These are phyloP conservation scores for Sceloporus undulatus DNA, from an alignment of 2,113 vertebrate genomes.

Conservation along the genomic window DNA sequence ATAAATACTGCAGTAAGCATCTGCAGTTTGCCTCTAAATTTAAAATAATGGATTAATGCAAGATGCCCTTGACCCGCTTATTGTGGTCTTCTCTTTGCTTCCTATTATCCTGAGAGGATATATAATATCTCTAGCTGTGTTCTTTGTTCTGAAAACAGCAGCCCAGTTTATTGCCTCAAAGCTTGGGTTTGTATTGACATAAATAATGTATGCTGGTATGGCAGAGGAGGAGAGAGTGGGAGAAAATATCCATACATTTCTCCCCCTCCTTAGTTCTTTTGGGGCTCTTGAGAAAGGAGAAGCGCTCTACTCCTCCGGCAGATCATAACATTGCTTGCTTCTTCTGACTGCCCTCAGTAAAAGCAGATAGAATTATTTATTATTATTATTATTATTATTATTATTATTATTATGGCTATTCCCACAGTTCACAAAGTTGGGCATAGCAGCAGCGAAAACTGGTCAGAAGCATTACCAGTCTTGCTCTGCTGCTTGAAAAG, in stretches of 20 bases:
- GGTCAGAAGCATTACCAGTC: background rate
- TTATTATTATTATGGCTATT: constrained; percentile 31
- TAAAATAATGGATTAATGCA: constrained; percentile 32
- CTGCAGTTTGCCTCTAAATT: constrained; percentile 24
- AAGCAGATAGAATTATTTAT: too few relatives aligned
- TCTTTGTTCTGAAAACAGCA: constrained; percentile 5
- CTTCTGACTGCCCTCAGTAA: background rate
- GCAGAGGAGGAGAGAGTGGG: background rate
- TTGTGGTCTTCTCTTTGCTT: background rate
- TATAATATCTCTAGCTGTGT: constrained; percentile 7
- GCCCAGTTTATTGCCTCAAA: constrained; percentile 9
- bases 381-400: too few relatives aligned
- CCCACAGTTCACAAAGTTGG: constrained; percentile 20
- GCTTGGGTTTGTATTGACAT: constrained; percentile 6
- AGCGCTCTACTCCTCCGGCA: fast-evolving
- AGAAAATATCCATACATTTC: background rate
- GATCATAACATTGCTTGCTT: constrained; percentile 18
- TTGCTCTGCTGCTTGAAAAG: constrained; percentile 39
- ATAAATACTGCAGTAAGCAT: background rate
- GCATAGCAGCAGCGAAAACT: constrained; percentile 42
- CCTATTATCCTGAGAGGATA: background rate
- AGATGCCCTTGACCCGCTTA: constrained; percentile 16
- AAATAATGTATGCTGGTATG: background rate
- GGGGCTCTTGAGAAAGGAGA: background rate
- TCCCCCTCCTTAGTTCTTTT: background rate